Evolutionary conservation across 2,113 vertebrate genomes (phyloP).

Genomic region (Scytalopus superciliaris): DNA sequence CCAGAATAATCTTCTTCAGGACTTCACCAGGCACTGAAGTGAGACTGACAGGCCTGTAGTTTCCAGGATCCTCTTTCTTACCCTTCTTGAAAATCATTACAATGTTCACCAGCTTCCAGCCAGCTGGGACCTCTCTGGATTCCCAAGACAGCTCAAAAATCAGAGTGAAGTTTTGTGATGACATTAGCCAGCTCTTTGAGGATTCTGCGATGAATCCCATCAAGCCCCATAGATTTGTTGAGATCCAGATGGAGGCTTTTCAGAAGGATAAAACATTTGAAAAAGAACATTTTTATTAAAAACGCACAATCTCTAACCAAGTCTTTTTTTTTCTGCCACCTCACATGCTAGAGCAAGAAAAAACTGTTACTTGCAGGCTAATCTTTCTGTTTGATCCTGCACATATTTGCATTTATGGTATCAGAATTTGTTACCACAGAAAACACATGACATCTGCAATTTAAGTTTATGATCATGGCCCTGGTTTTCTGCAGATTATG

Average conservation of each 20-base stretch:
- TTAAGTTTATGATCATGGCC: background rate
- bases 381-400: background rate
- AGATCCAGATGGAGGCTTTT: background rate
- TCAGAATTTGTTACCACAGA: background rate
- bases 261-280: background rate
- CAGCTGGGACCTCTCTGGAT: background rate
- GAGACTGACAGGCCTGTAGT: background rate
- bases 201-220: background rate
- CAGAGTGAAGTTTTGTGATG: background rate
- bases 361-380: background rate
- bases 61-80: background rate
- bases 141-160: background rate
- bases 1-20: background rate
- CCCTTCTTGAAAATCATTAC: background rate
- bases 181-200: background rate
- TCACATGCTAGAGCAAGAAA: background rate
- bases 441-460: background rate
- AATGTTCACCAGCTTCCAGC: background rate
- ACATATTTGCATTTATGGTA: background rate
- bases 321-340: background rate
- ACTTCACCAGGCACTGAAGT: background rate
- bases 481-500: background rate
- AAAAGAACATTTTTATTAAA: background rate
- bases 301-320: background rate
- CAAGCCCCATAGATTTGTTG: background rate